These are phyloP conservation scores for Hippocampus guttulatus DNA, from an alignment of 2,113 vertebrate species.

Conservation along the genomic window DNA sequence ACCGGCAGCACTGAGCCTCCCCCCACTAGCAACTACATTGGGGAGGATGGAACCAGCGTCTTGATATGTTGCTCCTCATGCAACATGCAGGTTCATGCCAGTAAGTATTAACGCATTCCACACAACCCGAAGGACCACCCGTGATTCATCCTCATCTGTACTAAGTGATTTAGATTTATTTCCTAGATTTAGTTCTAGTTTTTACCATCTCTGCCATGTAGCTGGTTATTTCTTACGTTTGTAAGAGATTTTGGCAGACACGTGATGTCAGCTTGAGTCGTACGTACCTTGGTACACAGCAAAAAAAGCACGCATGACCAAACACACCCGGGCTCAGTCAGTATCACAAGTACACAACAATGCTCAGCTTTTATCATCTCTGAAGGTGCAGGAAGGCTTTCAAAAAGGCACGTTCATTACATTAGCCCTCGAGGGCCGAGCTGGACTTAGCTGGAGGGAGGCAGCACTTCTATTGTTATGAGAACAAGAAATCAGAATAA, in stretches of 20 bases:
- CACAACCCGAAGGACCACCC: neutral
- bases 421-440: conserved; percentile 47
- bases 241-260: neutral
- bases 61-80: conserved; percentile 86
- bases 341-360: conserved; percentile 5
- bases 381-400: conserved; percentile 42
- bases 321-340: neutral
- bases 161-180: neutral
- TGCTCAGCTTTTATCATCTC: conserved; percentile 57
- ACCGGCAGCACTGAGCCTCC: conserved; percentile 84
- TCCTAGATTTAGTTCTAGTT: neutral
- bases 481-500: neutral
- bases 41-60: conserved; percentile 87
- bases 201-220: neutral
- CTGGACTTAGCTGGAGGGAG: neutral
- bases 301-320: neutral
- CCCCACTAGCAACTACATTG: conserved; percentile 82
- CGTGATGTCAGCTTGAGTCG: neutral
- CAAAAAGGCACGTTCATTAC: conserved; percentile 32
- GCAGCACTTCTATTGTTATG: neutral
- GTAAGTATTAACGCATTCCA: conserved; percentile 73
- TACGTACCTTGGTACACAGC: neutral
- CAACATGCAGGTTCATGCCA: conserved; percentile 90
- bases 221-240: neutral
- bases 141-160: neutral